Evolutionary conservation across 2,113 vertebrate species (phyloP).

Genomic region (Coryphaenoides rupestris): DNA sequence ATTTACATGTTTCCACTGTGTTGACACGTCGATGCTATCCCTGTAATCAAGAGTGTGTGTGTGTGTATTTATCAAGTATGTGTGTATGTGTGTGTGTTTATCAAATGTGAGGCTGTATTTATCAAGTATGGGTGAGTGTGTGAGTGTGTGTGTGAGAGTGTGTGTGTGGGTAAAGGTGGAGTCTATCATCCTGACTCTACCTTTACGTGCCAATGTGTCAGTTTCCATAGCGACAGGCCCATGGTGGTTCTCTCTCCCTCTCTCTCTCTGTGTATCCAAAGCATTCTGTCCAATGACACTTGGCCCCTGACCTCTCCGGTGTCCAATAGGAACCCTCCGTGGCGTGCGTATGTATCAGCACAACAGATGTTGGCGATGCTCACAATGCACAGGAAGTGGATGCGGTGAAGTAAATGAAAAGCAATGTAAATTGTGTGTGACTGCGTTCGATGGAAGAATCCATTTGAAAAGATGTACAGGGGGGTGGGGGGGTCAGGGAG

Average conservation of each 20-base stretch:
- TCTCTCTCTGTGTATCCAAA: too few relatives aligned
- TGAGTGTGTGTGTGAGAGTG: background rate
- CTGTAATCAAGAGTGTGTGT: too few relatives aligned
- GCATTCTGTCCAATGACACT: constrained; percentile 52
- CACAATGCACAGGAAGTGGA: constrained; percentile 19
- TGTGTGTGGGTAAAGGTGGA: too few relatives aligned
- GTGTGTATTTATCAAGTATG: too few relatives aligned
- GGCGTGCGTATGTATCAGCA: constrained; percentile 40
- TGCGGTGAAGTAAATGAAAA: background rate
- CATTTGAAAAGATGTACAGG: background rate
- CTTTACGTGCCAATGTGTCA: constrained; percentile 32
- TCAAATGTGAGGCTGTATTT: too few relatives aligned
- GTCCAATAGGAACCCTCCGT: constrained; percentile 40
- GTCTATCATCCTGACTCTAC: too few relatives aligned
- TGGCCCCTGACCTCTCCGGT: constrained; percentile 49
- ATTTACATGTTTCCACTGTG: too few relatives aligned
- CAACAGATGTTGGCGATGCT: constrained; percentile 36
- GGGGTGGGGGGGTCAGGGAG: background rate
- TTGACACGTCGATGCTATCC: too few relatives aligned
- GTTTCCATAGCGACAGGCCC: constrained; percentile 53
- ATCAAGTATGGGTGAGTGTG: too few relatives aligned
- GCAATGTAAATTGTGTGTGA: too few relatives aligned
- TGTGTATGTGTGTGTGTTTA: too few relatives aligned
- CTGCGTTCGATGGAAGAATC: background rate
- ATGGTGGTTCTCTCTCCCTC: constrained; percentile 12